Percentiles rank a stretch among this genome's conserved stretches.
These are phyloP conservation scores for Arion vulgaris DNA, from an alignment of 1,140 invertebrate genomes.

Conservation along the genomic window DNA sequence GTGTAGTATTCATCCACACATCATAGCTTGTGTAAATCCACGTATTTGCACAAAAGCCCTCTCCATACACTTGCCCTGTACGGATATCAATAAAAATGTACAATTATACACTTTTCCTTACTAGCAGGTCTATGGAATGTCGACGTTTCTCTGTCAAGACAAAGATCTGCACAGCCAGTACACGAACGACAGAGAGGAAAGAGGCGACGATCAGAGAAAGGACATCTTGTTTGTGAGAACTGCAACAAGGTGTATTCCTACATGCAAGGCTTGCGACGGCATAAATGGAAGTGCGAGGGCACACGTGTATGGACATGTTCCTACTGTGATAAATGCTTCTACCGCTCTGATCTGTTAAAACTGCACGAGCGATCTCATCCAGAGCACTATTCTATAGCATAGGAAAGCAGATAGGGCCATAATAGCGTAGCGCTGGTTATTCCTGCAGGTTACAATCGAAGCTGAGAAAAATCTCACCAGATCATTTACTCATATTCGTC, in stretches of 20 bases:
- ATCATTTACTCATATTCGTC: too few species aligned
- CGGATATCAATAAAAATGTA: neutral
- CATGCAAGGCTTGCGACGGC: conserved; percentile 15
- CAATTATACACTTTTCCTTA: conserved; percentile 7
- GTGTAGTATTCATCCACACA: neutral
- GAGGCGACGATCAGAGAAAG: neutral
- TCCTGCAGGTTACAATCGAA: too few species aligned
- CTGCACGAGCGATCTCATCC: neutral
- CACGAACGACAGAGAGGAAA: neutral
- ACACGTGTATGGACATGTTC: conserved; percentile 26
- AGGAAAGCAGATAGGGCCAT: neutral
- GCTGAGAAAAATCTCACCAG: too few species aligned
- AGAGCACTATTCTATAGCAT: neutral
- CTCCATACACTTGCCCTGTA: neutral
- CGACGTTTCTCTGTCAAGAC: neutral
- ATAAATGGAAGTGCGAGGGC: conserved; percentile 36
- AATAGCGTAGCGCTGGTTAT: too few species aligned
- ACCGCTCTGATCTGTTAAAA: conserved; percentile 21
- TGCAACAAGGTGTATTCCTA: conserved; percentile 21
- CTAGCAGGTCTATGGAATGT: neutral
- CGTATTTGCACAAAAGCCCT: neutral
- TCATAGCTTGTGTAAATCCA: neutral
- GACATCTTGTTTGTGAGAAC: conserved; percentile 16
- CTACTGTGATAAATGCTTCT: conserved; percentile 25
- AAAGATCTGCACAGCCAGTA: neutral